These are phyloP conservation scores for Lathronympha strigana DNA, from an alignment of 2,888 invertebrate species.

Conservation along the genomic window DNA sequence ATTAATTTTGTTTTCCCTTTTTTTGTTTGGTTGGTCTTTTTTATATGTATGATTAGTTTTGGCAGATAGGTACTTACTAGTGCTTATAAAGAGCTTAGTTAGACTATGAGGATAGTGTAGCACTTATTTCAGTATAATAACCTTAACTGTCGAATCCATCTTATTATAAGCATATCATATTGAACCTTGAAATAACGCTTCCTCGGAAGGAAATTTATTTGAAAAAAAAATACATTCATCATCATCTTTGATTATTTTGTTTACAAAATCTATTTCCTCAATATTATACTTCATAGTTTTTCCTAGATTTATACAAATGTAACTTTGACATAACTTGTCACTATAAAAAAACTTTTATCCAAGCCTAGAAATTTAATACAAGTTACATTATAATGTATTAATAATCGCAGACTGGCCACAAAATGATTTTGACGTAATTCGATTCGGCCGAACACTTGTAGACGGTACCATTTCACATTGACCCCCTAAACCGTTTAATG, in stretches of 20 bases:
- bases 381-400: slow-evolving; percentile 66
- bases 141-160: not conserved
- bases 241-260: no score
- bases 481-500: slow-evolving; percentile 48
- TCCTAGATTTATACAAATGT: no score
- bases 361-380: slow-evolving; percentile 69
- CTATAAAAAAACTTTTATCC: slow-evolving; percentile 44
- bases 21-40: not conserved
- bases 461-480: slow-evolving; percentile 66
- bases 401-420: slow-evolving; percentile 80
- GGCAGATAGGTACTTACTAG: slow-evolving; percentile 8
- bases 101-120: not conserved
- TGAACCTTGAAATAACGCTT: not conserved
- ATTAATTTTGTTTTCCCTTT: not conserved
- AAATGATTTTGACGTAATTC: slow-evolving; percentile 80
- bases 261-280: no score
- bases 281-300: no score
- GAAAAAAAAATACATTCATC: no score
- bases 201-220: no score
- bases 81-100: not conserved
- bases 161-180: not conserved
- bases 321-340: slow-evolving; percentile 5
- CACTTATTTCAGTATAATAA: not conserved
- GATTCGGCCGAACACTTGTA: slow-evolving; percentile 75
- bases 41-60: not conserved